Evolutionary conservation across 2,888 invertebrate species (phyloP), one percentile per base, ranked within the genome.

Genomic region (Nowickia ferox): DNA sequence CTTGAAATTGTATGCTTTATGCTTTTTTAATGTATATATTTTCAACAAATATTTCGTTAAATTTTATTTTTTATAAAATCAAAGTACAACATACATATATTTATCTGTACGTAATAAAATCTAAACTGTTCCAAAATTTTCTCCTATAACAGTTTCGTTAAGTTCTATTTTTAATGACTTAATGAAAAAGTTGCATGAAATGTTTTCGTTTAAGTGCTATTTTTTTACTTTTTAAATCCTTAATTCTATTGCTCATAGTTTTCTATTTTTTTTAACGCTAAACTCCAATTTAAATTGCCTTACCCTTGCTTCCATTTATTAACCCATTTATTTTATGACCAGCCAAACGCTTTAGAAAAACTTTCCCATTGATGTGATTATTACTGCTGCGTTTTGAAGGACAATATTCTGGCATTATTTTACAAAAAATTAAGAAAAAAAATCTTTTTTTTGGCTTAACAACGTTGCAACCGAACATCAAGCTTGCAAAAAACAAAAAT

Each of bases 341-440:
- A 19, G 44, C 48, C 65, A 46, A 57, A 57, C 55, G 30, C 53
- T 46, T 38, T 57, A 68, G 68, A 15, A 76, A 46, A 38, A 55
- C 5, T 65, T 66, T 65, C 15, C 3, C 38, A 38, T 44, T 76
- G 76, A 55, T 44, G 76, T 65, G 53, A 30, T 65, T 53, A 10
- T 4, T 59, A 13, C 48, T 40, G 48, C 6, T 19, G 17, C 22
- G 17, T 17, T 38, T 38, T 57, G 38, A 74, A 61, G 48, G 74
- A 61, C 53, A 51, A 40, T 38, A 30, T 15, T 44, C 15, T 17
- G 13, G 13, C 46, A 65, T 46, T 65, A 51, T 71, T 57, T 68
- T 51, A 19, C 9, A 11, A 30, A 44, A 65, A 9, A 30, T 2
- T 2, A 6, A 30, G 6, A 19, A 42, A 61, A 6, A 1, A 4